Percentiles rank a stretch among this genome's conserved stretches.
phyloP scores from a whole-genome alignment of 1,140 invertebrate genomes.

The Drosophila ficusphila region DNA sequence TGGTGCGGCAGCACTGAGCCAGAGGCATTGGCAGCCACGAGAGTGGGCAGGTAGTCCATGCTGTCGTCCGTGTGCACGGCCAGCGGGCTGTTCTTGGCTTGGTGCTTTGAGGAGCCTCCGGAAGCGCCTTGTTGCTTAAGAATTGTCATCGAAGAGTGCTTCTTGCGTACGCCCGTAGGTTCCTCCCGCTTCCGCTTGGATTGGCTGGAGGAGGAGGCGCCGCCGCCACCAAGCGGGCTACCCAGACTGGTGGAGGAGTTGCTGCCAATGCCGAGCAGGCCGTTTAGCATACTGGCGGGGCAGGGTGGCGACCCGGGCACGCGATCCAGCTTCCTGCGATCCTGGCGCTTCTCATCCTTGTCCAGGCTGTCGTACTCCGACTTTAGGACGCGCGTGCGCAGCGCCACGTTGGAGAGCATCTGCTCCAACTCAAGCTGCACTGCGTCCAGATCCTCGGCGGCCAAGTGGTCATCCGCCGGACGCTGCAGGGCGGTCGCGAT shows the following conservation, averaged over 20 bases:
- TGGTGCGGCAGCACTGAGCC: constrained; percentile 40
- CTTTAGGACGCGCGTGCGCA: constrained; percentile 90
- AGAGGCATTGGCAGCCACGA: constrained; percentile 36
- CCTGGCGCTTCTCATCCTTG: constrained; percentile 87
- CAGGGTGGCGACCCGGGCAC: constrained; percentile 59
- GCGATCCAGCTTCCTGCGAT: constrained; percentile 86
- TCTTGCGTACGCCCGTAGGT: constrained; percentile 85
- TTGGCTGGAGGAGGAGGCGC: constrained; percentile 16
- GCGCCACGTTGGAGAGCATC: constrained; percentile 91
- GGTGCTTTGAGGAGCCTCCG: constrained; percentile 24
- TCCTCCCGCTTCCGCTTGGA: constrained; percentile 86
- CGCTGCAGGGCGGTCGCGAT: constrained; percentile 86
- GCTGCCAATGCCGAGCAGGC: constrained; percentile 42
- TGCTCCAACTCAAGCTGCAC: constrained; percentile 95
- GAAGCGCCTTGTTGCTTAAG: constrained; percentile 77
- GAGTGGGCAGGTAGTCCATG: constrained; percentile 65
- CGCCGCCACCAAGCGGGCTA: constrained; percentile 48
- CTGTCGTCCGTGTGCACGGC: constrained; percentile 85
- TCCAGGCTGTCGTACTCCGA: constrained; percentile 90
- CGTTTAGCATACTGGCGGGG: constrained; percentile 17
- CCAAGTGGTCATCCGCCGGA: constrained; percentile 87
- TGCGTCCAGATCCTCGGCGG: constrained; percentile 93
- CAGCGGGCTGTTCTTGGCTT: constrained; percentile 73
- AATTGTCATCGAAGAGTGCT: constrained; percentile 86
- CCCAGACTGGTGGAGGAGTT: constrained; percentile 54